These are phyloP conservation scores for Drosophila tripunctata DNA, from an alignment of 2,888 invertebrate genomes.

Conservation along the genomic window DNA sequence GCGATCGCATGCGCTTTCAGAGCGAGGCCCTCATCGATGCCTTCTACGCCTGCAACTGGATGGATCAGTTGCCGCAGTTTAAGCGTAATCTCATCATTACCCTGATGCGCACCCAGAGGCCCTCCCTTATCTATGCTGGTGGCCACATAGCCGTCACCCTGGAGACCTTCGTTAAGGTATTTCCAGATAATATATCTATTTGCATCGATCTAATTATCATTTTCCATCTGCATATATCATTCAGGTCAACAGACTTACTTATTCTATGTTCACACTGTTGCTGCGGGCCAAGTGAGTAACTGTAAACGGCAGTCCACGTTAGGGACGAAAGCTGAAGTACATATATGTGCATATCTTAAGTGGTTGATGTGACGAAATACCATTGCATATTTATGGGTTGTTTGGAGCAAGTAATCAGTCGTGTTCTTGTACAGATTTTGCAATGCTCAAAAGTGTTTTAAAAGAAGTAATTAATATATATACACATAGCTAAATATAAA, in stretches of 20 bases:
- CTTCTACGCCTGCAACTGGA: conserved; percentile 86
- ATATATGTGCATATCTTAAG: too few species aligned
- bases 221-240: conserved; percentile 45
- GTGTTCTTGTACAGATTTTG: too few species aligned
- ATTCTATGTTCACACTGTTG: conserved; percentile 76
- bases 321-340: too few species aligned
- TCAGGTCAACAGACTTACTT: conserved; percentile 81
- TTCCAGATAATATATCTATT: conserved; percentile 48
- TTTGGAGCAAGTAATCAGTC: too few species aligned
- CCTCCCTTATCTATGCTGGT: conserved; percentile 85
- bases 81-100: conserved; percentile 84
- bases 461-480: too few species aligned
- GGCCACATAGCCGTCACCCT: conserved; percentile 85
- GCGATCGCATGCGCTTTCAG: conserved; percentile 85
- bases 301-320: too few species aligned
- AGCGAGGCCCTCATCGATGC: conserved; percentile 85
- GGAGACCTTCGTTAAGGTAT: conserved; percentile 85
- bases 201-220: not conserved
- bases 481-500: too few species aligned
- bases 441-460: too few species aligned
- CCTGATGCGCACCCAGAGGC: conserved; percentile 85
- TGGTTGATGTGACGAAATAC: too few species aligned
- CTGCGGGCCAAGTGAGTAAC: conserved; percentile 69
- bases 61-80: conserved; percentile 85
- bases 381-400: too few species aligned